A percentile compares a stretch with the other conserved stretches of the same genome.
These are phyloP conservation scores for Plectrocnemia conspersa DNA, from an alignment of 1,140 invertebrate species.

Conservation along the genomic window DNA sequence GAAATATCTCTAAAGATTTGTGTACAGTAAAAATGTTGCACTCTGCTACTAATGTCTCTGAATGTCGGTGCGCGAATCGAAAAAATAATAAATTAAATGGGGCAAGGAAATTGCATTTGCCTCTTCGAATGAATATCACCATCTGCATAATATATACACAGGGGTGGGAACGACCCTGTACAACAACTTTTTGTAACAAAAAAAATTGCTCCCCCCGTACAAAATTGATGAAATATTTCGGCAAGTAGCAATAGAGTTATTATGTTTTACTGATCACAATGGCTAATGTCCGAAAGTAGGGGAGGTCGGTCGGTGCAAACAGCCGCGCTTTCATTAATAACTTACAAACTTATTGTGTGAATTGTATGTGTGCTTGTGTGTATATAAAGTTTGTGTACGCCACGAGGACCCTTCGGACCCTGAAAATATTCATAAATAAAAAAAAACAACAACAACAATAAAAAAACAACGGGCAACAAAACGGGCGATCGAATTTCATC, in stretches of 20 bases:
- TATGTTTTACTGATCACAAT: conserved; percentile 32
- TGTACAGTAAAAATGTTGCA: conserved; percentile 7
- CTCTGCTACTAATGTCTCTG: conserved; percentile 1
- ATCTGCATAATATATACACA: conserved; percentile 33
- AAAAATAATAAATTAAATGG: conserved; percentile 35
- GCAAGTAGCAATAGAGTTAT: conserved; percentile 35
- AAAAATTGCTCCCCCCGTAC: conserved; percentile 6
- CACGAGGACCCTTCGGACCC: too few relatives aligned
- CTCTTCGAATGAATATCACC: conserved; percentile 34
- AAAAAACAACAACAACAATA: too few relatives aligned
- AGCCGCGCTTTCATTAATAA: conserved; percentile 24
- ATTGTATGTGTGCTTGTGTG: too few relatives aligned
- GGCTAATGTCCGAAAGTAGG: conserved; percentile 25
- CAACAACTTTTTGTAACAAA: background rate
- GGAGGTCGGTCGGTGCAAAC: conserved; percentile 21
- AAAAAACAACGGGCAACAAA: too few relatives aligned
- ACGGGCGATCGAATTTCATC: too few relatives aligned
- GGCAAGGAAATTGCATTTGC: conserved; percentile 35
- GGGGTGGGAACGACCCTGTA: conserved; percentile 13
- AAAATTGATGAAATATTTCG: conserved; percentile 34
- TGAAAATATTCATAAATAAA: too few relatives aligned
- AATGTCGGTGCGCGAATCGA: conserved; percentile 3
- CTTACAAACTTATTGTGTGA: too few relatives aligned
- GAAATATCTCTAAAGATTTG: too few relatives aligned
- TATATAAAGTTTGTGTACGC: too few relatives aligned